phyloP scores from a whole-genome alignment of 2,888 invertebrate species.

The Drosophila vallismaia region DNA sequence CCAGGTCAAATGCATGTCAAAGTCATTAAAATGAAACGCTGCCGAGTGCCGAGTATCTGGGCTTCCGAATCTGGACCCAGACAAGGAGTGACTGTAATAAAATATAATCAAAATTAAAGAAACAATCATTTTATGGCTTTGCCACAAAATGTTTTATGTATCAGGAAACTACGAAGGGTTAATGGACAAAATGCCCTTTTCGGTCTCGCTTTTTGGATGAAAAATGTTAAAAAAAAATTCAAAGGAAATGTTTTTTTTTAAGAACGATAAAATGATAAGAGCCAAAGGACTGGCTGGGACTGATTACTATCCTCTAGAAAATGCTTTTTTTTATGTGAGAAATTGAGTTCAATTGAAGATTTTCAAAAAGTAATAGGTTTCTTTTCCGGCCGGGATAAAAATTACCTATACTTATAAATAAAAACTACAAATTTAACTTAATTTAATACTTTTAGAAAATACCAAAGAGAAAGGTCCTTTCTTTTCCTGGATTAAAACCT shows the following conservation, averaged over 20 bases:
- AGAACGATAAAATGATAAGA: constrained; percentile 38
- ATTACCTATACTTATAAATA: too few species aligned
- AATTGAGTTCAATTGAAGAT: constrained; percentile 56
- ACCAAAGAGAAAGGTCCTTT: too few species aligned
- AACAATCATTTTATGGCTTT: constrained; percentile 64
- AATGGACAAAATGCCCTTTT: constrained; percentile 44
- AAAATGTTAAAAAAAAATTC: constrained; percentile 55
- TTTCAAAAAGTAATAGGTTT: background rate
- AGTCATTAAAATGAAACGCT: constrained; percentile 62
- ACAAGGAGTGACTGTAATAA: constrained; percentile 50
- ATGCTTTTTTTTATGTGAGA: constrained; percentile 10
- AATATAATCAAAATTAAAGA: constrained; percentile 57
- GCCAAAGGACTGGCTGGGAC: constrained; percentile 8
- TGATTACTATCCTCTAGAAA: constrained; percentile 7
- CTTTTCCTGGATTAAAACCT: too few species aligned
- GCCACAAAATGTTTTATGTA: constrained; percentile 66
- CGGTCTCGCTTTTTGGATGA: background rate
- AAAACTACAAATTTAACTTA: too few species aligned
- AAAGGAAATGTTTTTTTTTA: constrained; percentile 58
- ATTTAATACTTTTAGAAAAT: too few species aligned
- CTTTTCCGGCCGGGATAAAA: too few species aligned
- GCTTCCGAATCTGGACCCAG: constrained; percentile 47
- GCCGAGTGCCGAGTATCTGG: constrained; percentile 53
- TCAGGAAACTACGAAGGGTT: constrained; percentile 61
- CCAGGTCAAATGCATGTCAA: constrained; percentile 68